phyloP scores from a whole-genome alignment of 2,797 vertebrate genomes.

The Lacerta agilis region DNA sequence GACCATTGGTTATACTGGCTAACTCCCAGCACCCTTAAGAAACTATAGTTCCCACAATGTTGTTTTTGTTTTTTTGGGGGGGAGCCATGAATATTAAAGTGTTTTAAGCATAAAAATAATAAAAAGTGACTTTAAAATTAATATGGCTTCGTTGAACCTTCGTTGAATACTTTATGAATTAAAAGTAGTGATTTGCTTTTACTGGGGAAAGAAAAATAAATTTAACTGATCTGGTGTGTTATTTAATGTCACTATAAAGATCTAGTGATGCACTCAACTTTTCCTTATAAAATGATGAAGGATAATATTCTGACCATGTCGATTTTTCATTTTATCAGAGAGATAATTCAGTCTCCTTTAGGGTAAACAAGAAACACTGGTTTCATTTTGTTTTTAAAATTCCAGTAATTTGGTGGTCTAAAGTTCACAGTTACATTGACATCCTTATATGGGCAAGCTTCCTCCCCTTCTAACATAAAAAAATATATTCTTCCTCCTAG shows the following conservation, averaged over 20 bases:
- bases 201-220: not conserved
- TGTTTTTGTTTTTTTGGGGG: too few relatives aligned
- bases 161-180: not conserved
- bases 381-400: not conserved
- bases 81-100: too few relatives aligned
- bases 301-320: not conserved
- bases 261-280: not conserved
- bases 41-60: too few relatives aligned
- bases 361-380: not conserved
- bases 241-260: slow-evolving; percentile 26
- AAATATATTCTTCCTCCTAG: not conserved
- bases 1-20: too few relatives aligned
- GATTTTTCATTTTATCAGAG: not conserved
- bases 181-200: slow-evolving; percentile 1
- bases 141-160: not conserved
- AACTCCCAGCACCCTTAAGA: too few relatives aligned
- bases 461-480: not conserved
- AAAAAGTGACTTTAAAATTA: too few relatives aligned
- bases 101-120: too few relatives aligned
- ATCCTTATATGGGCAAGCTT: not conserved
- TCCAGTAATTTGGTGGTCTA: not conserved
- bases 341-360: not conserved
- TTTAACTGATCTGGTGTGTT: not conserved
- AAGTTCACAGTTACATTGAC: not conserved
- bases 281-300: slow-evolving; percentile 8